Base-by-base conservation (phyloP, 2,797 vertebrate genomes). In the Catamblyrhynchus diadema region DNA sequence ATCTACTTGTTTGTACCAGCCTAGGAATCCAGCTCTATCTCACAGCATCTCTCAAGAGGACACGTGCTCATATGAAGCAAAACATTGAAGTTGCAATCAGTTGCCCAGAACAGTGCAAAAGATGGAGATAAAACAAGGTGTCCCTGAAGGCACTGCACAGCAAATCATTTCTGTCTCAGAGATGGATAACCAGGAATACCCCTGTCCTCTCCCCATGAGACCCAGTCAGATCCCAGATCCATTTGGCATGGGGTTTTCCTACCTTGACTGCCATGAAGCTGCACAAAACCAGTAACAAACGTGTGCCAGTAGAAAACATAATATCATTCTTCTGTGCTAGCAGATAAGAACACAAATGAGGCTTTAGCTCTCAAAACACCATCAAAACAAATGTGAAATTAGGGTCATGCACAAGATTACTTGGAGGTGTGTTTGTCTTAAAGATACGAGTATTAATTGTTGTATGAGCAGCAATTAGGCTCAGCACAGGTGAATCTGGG, bases 1-100 rank as follows among this genome's bases (percentile, higher is more conserved):
- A 9, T 64, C 37, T 91, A 79, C 90, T 93, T 95, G 50, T 95
- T 92, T 84, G 42, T 93, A 73, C 84, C 94, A 95, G 78, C 66
- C 78, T 72, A 90, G 90, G 71, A 88, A 81, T 75, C 59, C 6
- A 1, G 18, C 70, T 70, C 95, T 92, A 48, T 93, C 90, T 95
- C 71, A 12, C n/a, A 41, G 10, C 57, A 93, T 93, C 79, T 94
- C 51, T 54, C 9, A 4, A 60, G 37, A 81, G 39, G 62, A 71
- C 57, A 50, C 5, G 11, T 42, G 59, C 56, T 90, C 53, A 59
- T 65, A n/a, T 8, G 88, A 93, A 90, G 39, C 62, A 67, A 93
- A 86, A 54, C 60, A 83, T 18, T 85, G 47, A 32, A 79, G 70
- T 37, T 72, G 60, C 50, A 71, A 90, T 88, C 67, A 67, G 41